Base-by-base conservation (phyloP, 2,113 vertebrate species). In the Climacteris rufus region DNA sequence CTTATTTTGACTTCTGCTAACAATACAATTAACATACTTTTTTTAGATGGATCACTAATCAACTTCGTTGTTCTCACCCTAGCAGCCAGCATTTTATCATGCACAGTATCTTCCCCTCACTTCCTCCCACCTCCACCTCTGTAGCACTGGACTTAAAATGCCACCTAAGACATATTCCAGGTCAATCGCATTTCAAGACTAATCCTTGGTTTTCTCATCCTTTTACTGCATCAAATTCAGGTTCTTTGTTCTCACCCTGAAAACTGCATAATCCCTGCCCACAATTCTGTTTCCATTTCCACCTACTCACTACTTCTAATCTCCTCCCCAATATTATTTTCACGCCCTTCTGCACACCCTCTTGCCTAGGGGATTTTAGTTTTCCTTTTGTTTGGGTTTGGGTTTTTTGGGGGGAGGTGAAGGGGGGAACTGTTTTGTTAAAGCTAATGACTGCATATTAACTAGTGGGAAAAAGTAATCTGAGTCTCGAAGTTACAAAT, bases 281-380 rank as follows among this genome's bases (percentile, higher is more conserved):
- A 83, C 88, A 92, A 28, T 49, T 56, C 64, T 57, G 76, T 56
- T 84, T 79, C 64, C 37, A 64, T 94, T 95, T 83, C 88, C 80
- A 10, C 94, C 93, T 78, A 94, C 96, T 90, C 72, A 4, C 71
- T 68, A 16, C 22, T 84, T 87, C 74, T 93, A 83, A 93, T 94
- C 88, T 88, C 83, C 56, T 84, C 33, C 45, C 44, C 59, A 31
- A 8, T 79, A 83, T 80, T 90, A 66, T 60, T 79, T 84, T 83
- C 92, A 94, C 77, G 8, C 76, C 92, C 96, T 92, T 61, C 56
- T 60, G 79, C 93, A 96, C 93, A 54, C 91, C 86, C 64, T 97
- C 71, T 91, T 91, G 86, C 94, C 76, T 60, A 42, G 18, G 90
- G 91, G 60, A 24, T 35, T 83, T 61, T 16, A 37, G n/a, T 5